A percentile compares a stretch with the other conserved stretches of the same genome.
Conservation (phyloP, 2,113 vertebrate species). For the Oceanodroma tethys region DNA sequence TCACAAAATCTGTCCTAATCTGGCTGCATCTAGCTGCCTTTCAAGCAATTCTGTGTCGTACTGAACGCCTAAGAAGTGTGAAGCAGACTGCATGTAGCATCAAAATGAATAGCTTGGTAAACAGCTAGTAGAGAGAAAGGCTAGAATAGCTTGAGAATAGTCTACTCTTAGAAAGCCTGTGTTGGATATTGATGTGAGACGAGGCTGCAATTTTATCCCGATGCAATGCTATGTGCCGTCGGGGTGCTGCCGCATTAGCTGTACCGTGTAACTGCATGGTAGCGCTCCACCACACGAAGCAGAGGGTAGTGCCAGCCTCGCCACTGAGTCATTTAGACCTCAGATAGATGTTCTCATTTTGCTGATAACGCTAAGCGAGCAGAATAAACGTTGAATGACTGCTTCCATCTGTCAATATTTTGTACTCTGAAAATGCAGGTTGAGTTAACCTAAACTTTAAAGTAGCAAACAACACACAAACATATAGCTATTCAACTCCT, state of each 20-base stretch:
- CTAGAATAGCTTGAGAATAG: background rate
- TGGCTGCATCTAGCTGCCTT: background rate
- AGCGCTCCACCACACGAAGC: accelerated
- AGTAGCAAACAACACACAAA: background rate
- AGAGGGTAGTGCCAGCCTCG: background rate
- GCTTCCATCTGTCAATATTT: background rate
- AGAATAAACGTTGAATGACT: background rate
- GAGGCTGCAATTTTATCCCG: background rate
- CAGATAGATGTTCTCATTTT: background rate
- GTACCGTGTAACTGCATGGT: background rate
- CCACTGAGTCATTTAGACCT: background rate
- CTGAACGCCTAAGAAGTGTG: background rate
- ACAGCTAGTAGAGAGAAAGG: background rate
- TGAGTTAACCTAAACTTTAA: background rate
- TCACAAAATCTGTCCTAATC: background rate
- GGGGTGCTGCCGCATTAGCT: background rate
- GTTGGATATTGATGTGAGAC: background rate
- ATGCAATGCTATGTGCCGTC: accelerated
- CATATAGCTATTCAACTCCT: background rate
- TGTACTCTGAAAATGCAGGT: background rate
- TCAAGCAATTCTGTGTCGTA: background rate
- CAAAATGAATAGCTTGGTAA: background rate
- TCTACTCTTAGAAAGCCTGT: background rate
- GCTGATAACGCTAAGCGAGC: background rate
- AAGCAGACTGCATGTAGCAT: background rate